Base-by-base conservation (phyloP, 2,888 invertebrate genomes). In the Patella pellucida region DNA sequence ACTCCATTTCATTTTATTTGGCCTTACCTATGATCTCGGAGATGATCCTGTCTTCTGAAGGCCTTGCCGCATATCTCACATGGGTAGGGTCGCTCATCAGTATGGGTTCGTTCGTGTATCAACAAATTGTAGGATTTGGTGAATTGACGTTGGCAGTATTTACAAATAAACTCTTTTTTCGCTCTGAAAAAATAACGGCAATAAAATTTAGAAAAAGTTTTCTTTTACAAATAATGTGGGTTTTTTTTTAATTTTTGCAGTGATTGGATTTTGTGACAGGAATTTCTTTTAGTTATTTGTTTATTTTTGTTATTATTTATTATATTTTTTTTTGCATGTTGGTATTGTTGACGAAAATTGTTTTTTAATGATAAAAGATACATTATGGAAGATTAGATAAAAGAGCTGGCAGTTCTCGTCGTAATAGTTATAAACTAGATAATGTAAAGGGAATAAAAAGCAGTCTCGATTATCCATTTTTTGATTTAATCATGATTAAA, bases 1-100 rank as follows among this genome's bases (percentile, higher is more conserved):
- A 51, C 67, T 11, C 16, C 56, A 56, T 56, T 56, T 56, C 15
- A 56, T 56, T 56, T 56, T 3, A 12, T 15, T 52, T 54, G n/a
- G n/a, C 95, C 79, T 81, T 86, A 92, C 92, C 91, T 91, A 88
- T 93, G 93, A 83, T 93, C 93, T 78, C 93, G 85, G 16, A 93
- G 91, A 86, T 93, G 93, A 92, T 99, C 99, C 92, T 99, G 98
- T 88, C 99, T 93, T 86, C 99, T 93, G 92, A 99, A 99, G 16
- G 98, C 97, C 92, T 99, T 99, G 77, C 97, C 96, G 91, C 99
- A 99, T 86, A 98, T 97, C 91, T 99, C 98, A 92, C 99, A 99
- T 71, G 96, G 96, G 91, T 97, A 99, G 0, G 98, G 98, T 75
- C 98, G 93, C 92, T 99, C 99, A 89, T 98, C 97, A 12, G 98